phyloP scores from a whole-genome alignment of 1,140 invertebrate species.

The Drosophila sucinea region DNA sequence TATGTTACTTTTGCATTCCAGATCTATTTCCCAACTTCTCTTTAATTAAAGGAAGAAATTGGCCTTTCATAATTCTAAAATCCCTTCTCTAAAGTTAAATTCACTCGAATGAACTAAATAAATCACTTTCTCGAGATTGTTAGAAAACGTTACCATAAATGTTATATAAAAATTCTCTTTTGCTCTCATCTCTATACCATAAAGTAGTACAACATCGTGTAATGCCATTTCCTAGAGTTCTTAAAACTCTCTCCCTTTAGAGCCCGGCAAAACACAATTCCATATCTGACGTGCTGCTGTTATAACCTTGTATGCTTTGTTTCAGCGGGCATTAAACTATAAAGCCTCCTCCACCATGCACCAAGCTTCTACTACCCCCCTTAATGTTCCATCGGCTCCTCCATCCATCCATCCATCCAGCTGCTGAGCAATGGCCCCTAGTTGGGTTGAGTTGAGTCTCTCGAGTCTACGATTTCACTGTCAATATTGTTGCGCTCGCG shows the following conservation, averaged over 20 bases:
- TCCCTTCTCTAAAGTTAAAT: too few relatives aligned
- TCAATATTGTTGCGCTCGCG: slow-evolving; percentile 62
- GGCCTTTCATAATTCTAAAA: too few relatives aligned
- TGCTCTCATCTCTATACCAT: background rate
- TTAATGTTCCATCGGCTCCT: background rate
- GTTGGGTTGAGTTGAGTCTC: slow-evolving; percentile 12
- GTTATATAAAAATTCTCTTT: background rate
- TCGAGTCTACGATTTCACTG: slow-evolving; percentile 71
- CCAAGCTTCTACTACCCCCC: background rate
- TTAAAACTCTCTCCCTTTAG: slow-evolving; percentile 21
- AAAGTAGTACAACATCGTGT: slow-evolving; percentile 23
- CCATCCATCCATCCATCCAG: background rate
- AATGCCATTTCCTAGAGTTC: slow-evolving; percentile 61
- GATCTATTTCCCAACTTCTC: too few relatives aligned
- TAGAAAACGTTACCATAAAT: too few relatives aligned
- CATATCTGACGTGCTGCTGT: slow-evolving; percentile 19
- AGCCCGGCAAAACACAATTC: background rate
- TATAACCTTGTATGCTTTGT: slow-evolving; percentile 72
- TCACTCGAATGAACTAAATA: too few relatives aligned
- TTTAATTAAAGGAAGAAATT: too few relatives aligned
- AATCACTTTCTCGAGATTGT: background rate
- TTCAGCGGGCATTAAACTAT: slow-evolving; percentile 74
- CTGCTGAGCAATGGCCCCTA: slow-evolving; percentile 5
- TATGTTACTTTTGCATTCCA: too few relatives aligned
- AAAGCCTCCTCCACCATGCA: background rate